Conservation (phyloP, 2,113 vertebrate species). For the Ophiodon elongatus region DNA sequence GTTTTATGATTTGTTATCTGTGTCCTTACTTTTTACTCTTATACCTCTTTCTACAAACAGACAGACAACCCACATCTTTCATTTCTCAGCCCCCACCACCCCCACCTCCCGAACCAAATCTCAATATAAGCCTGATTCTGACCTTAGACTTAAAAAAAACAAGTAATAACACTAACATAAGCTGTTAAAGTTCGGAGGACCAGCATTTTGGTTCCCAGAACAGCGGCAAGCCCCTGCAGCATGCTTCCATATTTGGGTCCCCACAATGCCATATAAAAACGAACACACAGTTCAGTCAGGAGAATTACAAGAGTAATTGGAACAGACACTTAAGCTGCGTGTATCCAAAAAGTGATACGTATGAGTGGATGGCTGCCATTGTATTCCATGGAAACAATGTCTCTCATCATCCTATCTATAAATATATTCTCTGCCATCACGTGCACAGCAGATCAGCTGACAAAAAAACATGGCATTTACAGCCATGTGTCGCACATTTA, state of each 20-base stretch:
- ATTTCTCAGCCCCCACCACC: background rate
- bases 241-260: background rate
- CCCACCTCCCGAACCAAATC: background rate
- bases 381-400: conserved; percentile 67
- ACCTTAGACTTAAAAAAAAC: background rate
- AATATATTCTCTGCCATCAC: conserved; percentile 60
- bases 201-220: background rate
- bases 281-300: conserved; percentile 12
- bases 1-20: background rate
- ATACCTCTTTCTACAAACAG: background rate
- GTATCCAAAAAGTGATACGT: conserved; percentile 28
- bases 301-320: conserved; percentile 32
- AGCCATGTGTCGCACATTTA: conserved; percentile 41
- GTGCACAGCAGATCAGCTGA: conserved; percentile 33
- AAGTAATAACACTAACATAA: background rate
- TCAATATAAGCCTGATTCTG: background rate
- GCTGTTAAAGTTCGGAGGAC: background rate
- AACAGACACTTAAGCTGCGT: conserved; percentile 17
- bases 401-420: conserved; percentile 52
- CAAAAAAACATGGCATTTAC: conserved; percentile 23
- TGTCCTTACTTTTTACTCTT: background rate
- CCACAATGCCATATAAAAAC: conserved; percentile 22
- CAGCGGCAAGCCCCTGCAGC: background rate
- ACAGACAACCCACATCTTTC: background rate
- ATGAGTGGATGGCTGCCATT: conserved; percentile 20